phyloP scores from a whole-genome alignment of 2,797 vertebrate genomes.

The Macropodus opercularis region DNA sequence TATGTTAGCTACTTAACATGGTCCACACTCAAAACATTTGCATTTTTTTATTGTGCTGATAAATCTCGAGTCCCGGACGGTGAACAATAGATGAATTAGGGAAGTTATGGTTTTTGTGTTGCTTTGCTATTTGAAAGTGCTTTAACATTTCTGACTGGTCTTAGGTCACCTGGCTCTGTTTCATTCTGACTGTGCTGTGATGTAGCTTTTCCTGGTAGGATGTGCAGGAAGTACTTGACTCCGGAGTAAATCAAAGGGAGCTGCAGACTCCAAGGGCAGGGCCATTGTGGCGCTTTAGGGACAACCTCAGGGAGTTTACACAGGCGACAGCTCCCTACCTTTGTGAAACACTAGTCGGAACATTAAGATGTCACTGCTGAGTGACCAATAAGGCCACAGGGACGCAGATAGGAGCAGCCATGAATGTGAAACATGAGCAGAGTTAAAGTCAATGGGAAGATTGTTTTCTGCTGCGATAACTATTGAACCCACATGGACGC shows the following conservation, averaged over 20 bases:
- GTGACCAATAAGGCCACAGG: constrained; percentile 48
- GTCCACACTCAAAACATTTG: too few relatives aligned
- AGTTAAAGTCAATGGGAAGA: constrained; percentile 22
- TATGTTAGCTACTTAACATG: neutral
- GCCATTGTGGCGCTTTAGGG: constrained; percentile 25
- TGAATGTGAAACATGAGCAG: constrained; percentile 60
- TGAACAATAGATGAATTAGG: too few relatives aligned
- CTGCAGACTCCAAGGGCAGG: constrained; percentile 22
- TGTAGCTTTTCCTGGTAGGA: constrained; percentile 4
- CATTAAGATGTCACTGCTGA: constrained; percentile 69
- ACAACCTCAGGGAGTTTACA: constrained; percentile 49
- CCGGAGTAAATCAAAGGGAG: constrained; percentile 39
- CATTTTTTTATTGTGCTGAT: too few relatives aligned
- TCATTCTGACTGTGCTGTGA: constrained; percentile 9
- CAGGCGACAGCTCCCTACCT: constrained; percentile 51
- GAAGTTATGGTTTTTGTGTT: too few relatives aligned
- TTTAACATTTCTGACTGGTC: neutral
- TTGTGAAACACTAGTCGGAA: constrained; percentile 70
- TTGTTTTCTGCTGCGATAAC: constrained; percentile 28
- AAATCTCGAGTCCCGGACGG: too few relatives aligned
- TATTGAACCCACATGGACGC: constrained; percentile 35
- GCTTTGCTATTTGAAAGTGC: neutral
- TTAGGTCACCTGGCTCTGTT: constrained; percentile 2
- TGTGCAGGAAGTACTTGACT: constrained; percentile 40
- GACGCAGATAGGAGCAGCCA: constrained; percentile 43